Evolutionary conservation across 1,140 invertebrate species (phyloP).

Genomic region (Listronotus bonariensis): DNA sequence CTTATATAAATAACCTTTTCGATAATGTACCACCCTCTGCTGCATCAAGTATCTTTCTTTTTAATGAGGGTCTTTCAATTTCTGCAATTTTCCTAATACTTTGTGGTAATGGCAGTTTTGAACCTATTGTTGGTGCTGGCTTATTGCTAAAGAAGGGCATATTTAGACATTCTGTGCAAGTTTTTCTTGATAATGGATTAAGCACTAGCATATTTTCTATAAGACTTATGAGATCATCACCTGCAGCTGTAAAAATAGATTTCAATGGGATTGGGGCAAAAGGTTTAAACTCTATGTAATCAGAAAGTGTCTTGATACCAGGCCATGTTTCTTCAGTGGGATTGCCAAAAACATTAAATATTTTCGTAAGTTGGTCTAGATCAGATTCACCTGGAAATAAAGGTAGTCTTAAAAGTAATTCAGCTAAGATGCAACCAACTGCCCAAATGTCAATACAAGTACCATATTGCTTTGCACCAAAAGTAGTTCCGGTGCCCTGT

Average conservation of each 20-base stretch:
- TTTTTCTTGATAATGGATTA: constrained; percentile 84
- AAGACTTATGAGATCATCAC: constrained; percentile 89
- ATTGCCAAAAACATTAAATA: constrained; percentile 91
- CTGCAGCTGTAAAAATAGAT: constrained; percentile 94
- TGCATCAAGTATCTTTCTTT: constrained; percentile 74
- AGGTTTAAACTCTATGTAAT: constrained; percentile 92
- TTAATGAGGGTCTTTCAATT: constrained; percentile 70
- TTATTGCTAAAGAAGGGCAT: constrained; percentile 89
- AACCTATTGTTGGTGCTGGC: constrained; percentile 82
- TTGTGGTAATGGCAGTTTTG: constrained; percentile 78
- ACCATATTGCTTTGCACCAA: constrained; percentile 93
- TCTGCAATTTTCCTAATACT: constrained; percentile 63
- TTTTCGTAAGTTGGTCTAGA: constrained; percentile 93
- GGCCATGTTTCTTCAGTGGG: constrained; percentile 94
- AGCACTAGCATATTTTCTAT: constrained; percentile 79
- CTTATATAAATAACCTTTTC: constrained; percentile 61
- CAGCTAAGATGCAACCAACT: constrained; percentile 96
- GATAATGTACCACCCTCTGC: constrained; percentile 70
- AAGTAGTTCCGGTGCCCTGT: constrained; percentile 90
- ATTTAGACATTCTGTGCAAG: constrained; percentile 78
- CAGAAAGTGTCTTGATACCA: constrained; percentile 80
- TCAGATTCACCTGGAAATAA: constrained; percentile 97
- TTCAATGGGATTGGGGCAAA: constrained; percentile 82
- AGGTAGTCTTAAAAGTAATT: constrained; percentile 88
- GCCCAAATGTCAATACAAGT: constrained; percentile 99